Evolutionary conservation across 2,797 vertebrate species (phyloP).

Genomic region (Champsocephalus gunnari): DNA sequence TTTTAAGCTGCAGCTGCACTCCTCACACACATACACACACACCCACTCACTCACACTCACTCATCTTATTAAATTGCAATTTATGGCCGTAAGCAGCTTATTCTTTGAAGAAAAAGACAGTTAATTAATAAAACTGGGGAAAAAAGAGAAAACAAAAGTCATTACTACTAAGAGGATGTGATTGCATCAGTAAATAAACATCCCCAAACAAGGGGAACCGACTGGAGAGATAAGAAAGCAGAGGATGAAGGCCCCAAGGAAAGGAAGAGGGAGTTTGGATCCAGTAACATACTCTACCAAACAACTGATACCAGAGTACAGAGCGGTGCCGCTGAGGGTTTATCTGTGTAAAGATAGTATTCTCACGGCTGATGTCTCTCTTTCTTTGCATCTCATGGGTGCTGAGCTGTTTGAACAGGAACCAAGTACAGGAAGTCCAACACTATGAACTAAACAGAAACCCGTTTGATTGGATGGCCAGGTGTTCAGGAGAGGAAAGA

Average conservation of each 20-base stretch:
- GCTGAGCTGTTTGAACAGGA: conserved; percentile 14
- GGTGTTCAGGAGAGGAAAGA: not conserved
- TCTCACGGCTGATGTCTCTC: not conserved
- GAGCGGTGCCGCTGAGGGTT: conserved; percentile 7
- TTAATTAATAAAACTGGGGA: conserved; percentile 40
- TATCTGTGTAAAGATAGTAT: conserved; percentile 21
- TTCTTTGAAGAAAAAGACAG: conserved; percentile 35
- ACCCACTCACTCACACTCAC: conserved; percentile 1
- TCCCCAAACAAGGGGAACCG: conserved; percentile 8
- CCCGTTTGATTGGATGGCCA: not conserved
- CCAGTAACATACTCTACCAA: conserved; percentile 9
- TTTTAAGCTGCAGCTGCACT: conserved; percentile 71
- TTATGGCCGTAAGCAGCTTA: conserved; percentile 38
- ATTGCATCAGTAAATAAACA: conserved; percentile 54
- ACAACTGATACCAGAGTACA: conserved; percentile 27
- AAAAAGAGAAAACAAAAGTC: conserved; percentile 41
- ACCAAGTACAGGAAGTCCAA: not conserved
- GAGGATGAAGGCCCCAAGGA: conserved; percentile 18
- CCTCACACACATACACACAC: not conserved
- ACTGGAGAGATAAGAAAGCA: conserved; percentile 7
- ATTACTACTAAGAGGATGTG: conserved; percentile 13
- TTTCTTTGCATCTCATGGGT: conserved; percentile 8
- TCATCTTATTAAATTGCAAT: conserved; percentile 57
- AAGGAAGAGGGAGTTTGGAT: conserved; percentile 7
- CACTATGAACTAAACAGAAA: not conserved